phyloP scores from a whole-genome alignment of 2,113 vertebrate genomes.

The Hyaena hyaena region DNA sequence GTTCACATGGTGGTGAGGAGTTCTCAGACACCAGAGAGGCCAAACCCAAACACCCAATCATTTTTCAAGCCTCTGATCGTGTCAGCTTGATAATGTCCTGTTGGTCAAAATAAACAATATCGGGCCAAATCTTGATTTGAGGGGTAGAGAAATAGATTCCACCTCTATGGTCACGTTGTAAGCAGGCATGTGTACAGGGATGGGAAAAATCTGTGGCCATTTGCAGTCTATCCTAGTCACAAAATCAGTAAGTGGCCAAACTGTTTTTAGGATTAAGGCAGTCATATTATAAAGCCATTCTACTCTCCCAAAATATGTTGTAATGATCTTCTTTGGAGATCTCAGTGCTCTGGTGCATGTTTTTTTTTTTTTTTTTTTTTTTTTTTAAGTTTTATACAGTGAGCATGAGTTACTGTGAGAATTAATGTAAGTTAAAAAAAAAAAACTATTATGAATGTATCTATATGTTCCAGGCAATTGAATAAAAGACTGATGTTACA shows the following conservation, averaged over 20 bases:
- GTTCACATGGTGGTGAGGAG: not conserved
- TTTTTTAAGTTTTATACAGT: not conserved
- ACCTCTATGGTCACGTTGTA: not conserved
- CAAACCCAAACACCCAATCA: not conserved
- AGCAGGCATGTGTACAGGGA: not conserved
- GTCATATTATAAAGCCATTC: not conserved
- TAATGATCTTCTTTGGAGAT: not conserved
- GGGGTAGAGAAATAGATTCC: not conserved
- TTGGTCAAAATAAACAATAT: not conserved
- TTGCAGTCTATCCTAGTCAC: not conserved
- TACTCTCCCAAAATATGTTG: not conserved
- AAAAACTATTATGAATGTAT: not conserved
- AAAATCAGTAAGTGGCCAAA: not conserved
- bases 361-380: not conserved
- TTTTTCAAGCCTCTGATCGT: not conserved
- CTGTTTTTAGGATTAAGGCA: not conserved
- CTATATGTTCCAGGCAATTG: not conserved
- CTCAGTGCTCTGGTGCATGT: not conserved
- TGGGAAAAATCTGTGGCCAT: not conserved
- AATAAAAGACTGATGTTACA: not conserved
- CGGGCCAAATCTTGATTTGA: not conserved
- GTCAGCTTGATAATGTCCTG: not conserved
- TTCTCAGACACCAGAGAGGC: not conserved
- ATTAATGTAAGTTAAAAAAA: not conserved
- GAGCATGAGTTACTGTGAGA: not conserved